Percentiles rank a stretch among this genome's conserved stretches.
Conservation (phyloP, 2,888 invertebrate genomes). For the Chloroclysta siterata region DNA sequence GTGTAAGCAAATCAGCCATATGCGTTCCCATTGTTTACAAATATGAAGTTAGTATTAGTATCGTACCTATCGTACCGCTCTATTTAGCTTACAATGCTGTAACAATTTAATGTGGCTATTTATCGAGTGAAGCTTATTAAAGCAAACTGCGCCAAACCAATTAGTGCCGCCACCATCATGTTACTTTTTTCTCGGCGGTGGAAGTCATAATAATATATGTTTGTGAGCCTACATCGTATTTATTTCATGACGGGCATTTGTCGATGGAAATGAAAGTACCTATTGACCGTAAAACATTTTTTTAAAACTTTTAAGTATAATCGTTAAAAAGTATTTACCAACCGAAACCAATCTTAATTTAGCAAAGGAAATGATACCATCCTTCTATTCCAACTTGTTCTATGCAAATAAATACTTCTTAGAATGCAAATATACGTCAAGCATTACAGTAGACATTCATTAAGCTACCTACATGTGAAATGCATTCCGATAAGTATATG, state of each 20-base stretch:
- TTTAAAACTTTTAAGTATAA: no score
- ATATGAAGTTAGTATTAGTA: slow-evolving; percentile 57
- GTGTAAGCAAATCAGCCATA: slow-evolving; percentile 60
- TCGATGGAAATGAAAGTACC: no score
- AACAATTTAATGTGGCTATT: slow-evolving; percentile 26
- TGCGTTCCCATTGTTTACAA: slow-evolving; percentile 57
- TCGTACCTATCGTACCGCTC: slow-evolving; percentile 32
- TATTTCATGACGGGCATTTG: no score
- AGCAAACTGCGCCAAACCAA: not conserved
- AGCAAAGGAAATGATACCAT: no score
- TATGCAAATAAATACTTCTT: no score
- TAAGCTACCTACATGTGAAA: slow-evolving; percentile 2
- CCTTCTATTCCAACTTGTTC: no score
- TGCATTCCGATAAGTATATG: slow-evolving; percentile 9
- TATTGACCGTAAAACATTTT: no score
- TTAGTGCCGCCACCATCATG: not conserved
- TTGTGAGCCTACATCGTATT: no score
- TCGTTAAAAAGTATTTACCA: no score
- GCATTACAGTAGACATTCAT: no score
- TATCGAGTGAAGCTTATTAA: slow-evolving; percentile 4
- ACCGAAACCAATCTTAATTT: no score
- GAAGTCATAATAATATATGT: not conserved
- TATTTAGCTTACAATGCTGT: slow-evolving; percentile 39
- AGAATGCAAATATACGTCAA: no score
- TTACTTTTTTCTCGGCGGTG: not conserved